A percentile compares a stretch with the other conserved stretches of the same genome.
These are phyloP conservation scores for Podarcis lilfordi DNA, from an alignment of 2,797 vertebrate species.

Conservation along the genomic window DNA sequence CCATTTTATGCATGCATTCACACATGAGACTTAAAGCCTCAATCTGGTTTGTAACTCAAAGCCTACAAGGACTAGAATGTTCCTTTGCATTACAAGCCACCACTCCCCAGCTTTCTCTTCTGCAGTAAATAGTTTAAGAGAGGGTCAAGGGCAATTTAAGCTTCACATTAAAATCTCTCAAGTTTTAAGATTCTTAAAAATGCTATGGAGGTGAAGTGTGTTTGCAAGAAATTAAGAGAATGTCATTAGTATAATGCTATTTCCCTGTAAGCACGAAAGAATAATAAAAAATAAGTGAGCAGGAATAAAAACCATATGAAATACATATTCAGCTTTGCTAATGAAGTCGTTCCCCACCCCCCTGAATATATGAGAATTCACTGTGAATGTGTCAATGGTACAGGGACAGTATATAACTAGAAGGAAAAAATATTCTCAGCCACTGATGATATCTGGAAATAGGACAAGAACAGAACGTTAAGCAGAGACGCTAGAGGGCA, in stretches of 20 bases:
- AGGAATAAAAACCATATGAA: conserved; percentile 10
- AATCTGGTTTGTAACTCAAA: background rate
- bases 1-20: background rate
- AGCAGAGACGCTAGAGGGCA: conserved; percentile 66
- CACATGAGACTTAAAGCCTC: background rate
- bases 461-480: conserved; percentile 64
- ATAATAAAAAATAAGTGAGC: background rate
- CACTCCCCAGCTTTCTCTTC: too few relatives aligned
- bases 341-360: background rate
- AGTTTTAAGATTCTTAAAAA: background rate
- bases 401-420: conserved; percentile 26
- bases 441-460: conserved; percentile 63
- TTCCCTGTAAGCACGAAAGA: background rate
- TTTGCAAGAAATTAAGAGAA: conserved; percentile 4
- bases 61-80: background rate
- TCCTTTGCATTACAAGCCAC: background rate
- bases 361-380: conserved; percentile 31
- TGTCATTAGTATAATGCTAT: conserved; percentile 3
- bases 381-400: conserved; percentile 44
- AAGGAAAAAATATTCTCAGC: background rate
- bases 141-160: background rate
- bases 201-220: background rate
- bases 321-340: conserved; percentile 30
- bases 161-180: background rate
- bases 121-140: background rate